Percentiles rank a stretch among this genome's conserved stretches.
Conservation (phyloP, 2,797 vertebrate species). For the Rhinogobio ventralis region DNA sequence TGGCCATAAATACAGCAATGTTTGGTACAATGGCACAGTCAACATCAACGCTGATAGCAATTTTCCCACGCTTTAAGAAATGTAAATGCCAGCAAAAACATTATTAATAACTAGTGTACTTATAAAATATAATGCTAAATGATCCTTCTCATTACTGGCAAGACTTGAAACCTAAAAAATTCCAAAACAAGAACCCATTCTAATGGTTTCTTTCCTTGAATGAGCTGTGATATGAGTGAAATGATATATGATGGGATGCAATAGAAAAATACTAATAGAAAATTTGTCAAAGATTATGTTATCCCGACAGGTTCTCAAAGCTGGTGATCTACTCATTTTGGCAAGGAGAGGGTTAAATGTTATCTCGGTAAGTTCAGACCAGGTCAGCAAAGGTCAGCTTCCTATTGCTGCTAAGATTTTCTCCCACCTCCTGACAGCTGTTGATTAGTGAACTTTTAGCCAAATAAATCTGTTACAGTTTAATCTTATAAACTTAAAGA, state of each 20-base stretch:
- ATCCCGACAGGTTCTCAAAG: not conserved
- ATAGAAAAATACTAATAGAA: not conserved
- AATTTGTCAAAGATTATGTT: not conserved
- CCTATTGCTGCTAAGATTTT: slow-evolving; percentile 33
- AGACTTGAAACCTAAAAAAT: not conserved
- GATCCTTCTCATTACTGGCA: not conserved
- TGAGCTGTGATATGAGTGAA: not conserved
- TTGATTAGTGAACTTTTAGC: not conserved
- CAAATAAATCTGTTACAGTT: not conserved
- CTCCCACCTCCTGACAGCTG: not conserved
- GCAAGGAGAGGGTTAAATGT: slow-evolving; percentile 31
- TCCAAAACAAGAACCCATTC: not conserved
- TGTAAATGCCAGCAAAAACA: slow-evolving; percentile 2
- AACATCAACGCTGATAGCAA: slow-evolving; percentile 8
- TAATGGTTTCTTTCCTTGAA: not conserved
- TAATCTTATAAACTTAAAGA: not conserved
- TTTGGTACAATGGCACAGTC: slow-evolving; percentile 29
- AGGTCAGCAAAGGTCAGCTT: slow-evolving; percentile 54
- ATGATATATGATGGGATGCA: not conserved
- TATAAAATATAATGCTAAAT: not conserved
- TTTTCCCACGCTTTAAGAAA: slow-evolving; percentile 55
- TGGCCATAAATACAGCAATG: slow-evolving; percentile 43
- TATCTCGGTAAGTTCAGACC: slow-evolving; percentile 51
- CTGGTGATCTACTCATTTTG: not conserved
- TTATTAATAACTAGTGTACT: not conserved